Evolutionary conservation across 2,888 invertebrate genomes (phyloP), one percentile per base, ranked within the genome.

Genomic region (Nebria salina): DNA sequence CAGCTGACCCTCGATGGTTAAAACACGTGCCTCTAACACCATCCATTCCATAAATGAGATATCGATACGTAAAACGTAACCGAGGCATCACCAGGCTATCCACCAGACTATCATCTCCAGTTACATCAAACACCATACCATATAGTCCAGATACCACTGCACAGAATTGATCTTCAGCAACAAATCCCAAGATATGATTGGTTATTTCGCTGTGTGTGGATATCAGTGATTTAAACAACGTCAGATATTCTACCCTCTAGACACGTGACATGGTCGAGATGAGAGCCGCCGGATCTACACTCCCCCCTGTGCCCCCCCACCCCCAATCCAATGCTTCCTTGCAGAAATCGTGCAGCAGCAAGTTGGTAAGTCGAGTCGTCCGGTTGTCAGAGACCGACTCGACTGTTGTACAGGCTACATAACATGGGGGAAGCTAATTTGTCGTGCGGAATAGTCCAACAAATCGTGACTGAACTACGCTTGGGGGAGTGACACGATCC

Each of bases 381-480:
- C 54, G 54, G 54, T 54, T 54, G 54, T 54, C 54, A 73, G 42
- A 65, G 54, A 74, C 66, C 20, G 70, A 41, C 13, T 70, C 20
- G 20, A 72, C 13, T 66, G 66, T 20, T 41, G 41, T 65, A 65
- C 41, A 73, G 26, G 65, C 26, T 20, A 25, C 73, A 42, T 73
- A 65, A 74, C 78, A 78, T 73, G 15, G 78, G 84, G 84, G 83
- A 85, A 85, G 85, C 85, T 86, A 86, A 86, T 86, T 86, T 86
- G 86, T 86, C 86, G 85, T 78, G 73, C 82, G 84, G 85, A 85
- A 85, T 85, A 84, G 84, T 85, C 84, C 82, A 83, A 85, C 85
- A 85, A 85, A 85, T 85, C 84, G 82, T 84, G 81, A 85, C 85
- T 83, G 84, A 86, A 86, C 85, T 84, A 65, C 70, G n/a, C 42